Evolutionary conservation across 2,797 vertebrate species (phyloP).

Genomic region (Falco peregrinus): DNA sequence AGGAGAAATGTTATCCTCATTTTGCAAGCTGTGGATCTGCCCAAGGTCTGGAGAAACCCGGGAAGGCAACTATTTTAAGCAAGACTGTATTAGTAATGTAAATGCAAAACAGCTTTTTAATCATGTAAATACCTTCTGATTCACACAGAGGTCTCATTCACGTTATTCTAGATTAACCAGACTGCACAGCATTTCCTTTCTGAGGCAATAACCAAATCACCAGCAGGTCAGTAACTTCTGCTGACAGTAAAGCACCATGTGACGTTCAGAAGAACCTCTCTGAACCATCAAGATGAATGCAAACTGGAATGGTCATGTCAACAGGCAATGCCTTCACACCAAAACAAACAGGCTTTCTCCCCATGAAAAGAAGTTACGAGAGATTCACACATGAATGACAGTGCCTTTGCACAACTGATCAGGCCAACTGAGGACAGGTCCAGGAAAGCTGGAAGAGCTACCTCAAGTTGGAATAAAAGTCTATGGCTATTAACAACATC

Average conservation of each 20-base stretch:
- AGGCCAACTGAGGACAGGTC: neutral
- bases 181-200: neutral
- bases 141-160: neutral
- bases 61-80: neutral
- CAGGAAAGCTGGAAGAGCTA: neutral
- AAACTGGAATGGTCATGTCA: accelerated
- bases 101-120: neutral
- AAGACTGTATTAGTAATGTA: neutral
- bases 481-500: neutral
- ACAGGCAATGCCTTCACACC: neutral
- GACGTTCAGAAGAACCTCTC: neutral
- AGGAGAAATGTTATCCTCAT: neutral
- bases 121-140: neutral
- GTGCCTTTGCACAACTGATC: neutral
- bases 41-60: neutral
- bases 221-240: neutral
- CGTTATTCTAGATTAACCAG: neutral
- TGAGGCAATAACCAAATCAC: neutral
- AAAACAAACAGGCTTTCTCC: neutral
- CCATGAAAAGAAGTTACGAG: accelerated
- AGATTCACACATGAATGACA: neutral
- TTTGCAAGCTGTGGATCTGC: neutral
- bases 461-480: neutral
- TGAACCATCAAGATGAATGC: neutral
- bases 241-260: neutral